Base-by-base conservation (phyloP, 2,888 invertebrate species). In the Prenolepis imparis region DNA sequence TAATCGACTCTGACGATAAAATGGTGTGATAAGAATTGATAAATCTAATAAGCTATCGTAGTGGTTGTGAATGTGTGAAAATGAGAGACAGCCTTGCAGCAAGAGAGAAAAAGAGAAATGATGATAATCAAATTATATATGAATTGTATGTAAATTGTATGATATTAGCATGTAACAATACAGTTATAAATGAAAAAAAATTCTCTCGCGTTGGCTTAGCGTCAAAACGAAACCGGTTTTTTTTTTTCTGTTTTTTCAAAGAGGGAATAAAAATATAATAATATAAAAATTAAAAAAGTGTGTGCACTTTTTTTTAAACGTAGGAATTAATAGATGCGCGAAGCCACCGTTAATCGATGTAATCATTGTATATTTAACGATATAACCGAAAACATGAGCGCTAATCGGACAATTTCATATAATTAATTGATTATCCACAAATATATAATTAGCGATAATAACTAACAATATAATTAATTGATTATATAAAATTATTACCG, bases 61-160 rank as follows among this genome's bases (percentile, higher is more conserved):
- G 61, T 84, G 70, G 39, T 73, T 66, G 82, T 68, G 80, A 28
- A 44, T 48, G 59, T 75, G 70, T 48, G 55, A n/a, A 39, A 55
- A 61, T 44, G 61, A 73, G 57, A 73, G 52, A 59, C 52, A 90
- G 91, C 88, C 90, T 92, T 90, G 90, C 90, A 88, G 89, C 90
- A 90, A 91, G 11, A 11, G 24, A 24, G 21, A 85, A 66, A 70
- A 73, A 32, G 52, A 84, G 82, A 85, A 67, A 86, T 83, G 72
- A 74, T 85, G 85, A 90, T 90, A 89, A 89, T 90, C 87, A 90
- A 90, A 90, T 86, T 77, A 77, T 84, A 82, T 36, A 75, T 32
- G 44, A 66, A 66, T 39, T 55, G 39, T 52, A 67, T 36, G 36
- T 63, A 28, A 28, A 28, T 28, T 28, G 28, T 28, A 28, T 28